phyloP scores from a whole-genome alignment of 1,140 invertebrate genomes.

The Tetragonula clypearis region DNA sequence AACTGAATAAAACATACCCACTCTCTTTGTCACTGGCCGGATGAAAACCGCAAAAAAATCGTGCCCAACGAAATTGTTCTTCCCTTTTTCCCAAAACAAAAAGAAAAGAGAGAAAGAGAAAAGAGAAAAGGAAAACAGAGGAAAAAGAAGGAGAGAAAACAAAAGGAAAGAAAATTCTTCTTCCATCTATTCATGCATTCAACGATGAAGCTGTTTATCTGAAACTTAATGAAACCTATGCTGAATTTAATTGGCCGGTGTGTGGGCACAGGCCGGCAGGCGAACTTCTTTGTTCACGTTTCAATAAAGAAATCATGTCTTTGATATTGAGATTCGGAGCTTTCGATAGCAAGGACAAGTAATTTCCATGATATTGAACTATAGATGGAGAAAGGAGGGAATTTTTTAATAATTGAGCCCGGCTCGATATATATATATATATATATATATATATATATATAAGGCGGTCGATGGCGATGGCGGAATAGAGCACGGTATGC shows the following conservation, averaged over 20 bases:
- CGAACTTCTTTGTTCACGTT: slow-evolving; percentile 37
- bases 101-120: too few relatives aligned
- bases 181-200: slow-evolving; percentile 7
- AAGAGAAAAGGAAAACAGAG: too few relatives aligned
- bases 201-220: slow-evolving; percentile 19
- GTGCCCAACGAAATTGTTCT: slow-evolving; percentile 7
- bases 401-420: slow-evolving; percentile 65
- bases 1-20: slow-evolving; percentile 17
- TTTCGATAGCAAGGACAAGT: slow-evolving; percentile 60
- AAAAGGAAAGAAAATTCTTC: too few relatives aligned
- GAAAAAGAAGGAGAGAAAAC: too few relatives aligned
- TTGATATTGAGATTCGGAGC: slow-evolving; percentile 62
- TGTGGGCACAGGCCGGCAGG: neutral
- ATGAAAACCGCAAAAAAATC: slow-evolving; percentile 10
- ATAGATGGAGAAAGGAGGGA: slow-evolving; percentile 58
- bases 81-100: too few relatives aligned
- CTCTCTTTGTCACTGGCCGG: neutral
- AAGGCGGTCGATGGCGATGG: slow-evolving; percentile 60
- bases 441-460: slow-evolving; percentile 35
- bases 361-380: slow-evolving; percentile 66
- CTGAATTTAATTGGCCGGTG: slow-evolving; percentile 40
- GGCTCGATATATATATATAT: neutral
- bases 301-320: slow-evolving; percentile 56
- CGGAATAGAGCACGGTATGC: slow-evolving; percentile 58
- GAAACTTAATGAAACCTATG: slow-evolving; percentile 46